phyloP scores from a whole-genome alignment of 1,140 invertebrate genomes.

The Atta texana region DNA sequence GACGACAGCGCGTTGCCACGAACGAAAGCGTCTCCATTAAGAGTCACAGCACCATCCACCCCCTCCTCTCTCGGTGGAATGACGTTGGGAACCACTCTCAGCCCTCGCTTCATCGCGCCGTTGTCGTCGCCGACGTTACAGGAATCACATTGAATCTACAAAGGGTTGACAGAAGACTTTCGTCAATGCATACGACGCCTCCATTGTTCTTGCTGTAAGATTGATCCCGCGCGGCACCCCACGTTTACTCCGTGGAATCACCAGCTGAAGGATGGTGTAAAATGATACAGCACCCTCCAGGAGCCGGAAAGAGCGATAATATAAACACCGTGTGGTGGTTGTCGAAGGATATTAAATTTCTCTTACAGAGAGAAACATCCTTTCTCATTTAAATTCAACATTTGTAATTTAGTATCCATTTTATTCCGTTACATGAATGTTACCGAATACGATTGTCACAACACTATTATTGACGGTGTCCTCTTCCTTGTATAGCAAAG shows the following conservation, averaged over 20 bases:
- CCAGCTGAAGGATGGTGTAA: constrained; percentile 40
- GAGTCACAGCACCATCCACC: constrained; percentile 29
- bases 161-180: constrained; percentile 78
- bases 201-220: constrained; percentile 72
- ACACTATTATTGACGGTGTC: background rate
- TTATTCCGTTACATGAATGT: background rate
- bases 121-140: constrained; percentile 70
- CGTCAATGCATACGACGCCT: constrained; percentile 72
- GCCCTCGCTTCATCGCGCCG: constrained; percentile 63
- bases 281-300: constrained; percentile 47
- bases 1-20: constrained; percentile 36
- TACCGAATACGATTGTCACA: background rate
- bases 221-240: constrained; percentile 63
- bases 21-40: constrained; percentile 74
- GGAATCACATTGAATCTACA: constrained; percentile 78
- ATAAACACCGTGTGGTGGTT: constrained; percentile 45
- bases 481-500: background rate
- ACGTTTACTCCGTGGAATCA: constrained; percentile 28
- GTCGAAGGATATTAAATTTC: constrained; percentile 57
- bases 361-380: background rate
- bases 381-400: constrained; percentile 9
- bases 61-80: constrained; percentile 35
- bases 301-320: constrained; percentile 39
- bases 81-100: constrained; percentile 69
- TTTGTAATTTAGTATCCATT: constrained; percentile 15